phyloP scores from a whole-genome alignment of 2,113 vertebrate species.

The Hemichromis elongatus region DNA sequence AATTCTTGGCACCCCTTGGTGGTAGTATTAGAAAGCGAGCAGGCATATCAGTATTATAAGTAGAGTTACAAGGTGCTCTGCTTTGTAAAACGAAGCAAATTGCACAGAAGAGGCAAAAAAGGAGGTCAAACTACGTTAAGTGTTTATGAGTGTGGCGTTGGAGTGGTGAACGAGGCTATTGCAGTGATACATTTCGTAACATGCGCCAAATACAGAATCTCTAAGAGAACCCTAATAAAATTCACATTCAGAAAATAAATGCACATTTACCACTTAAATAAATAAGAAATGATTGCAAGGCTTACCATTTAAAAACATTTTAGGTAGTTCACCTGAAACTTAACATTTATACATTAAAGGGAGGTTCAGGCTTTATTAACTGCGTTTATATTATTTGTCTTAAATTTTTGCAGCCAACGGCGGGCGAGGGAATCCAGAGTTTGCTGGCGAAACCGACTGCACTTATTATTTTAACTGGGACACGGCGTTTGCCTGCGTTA shows the following conservation, averaged over 20 bases:
- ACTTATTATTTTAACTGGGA: slow-evolving; percentile 94
- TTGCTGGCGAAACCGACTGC: slow-evolving; percentile 86
- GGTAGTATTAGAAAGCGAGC: neutral
- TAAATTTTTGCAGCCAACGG: slow-evolving; percentile 42
- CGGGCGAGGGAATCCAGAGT: slow-evolving; percentile 81
- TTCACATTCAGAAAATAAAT: neutral
- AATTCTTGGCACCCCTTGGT: neutral
- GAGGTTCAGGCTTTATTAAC: no score
- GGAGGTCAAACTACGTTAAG: neutral
- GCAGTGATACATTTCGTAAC: neutral
- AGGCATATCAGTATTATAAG: neutral
- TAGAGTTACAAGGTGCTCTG: neutral
- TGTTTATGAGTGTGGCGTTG: neutral
- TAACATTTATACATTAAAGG: no score
- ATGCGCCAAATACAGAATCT: neutral
- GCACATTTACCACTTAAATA: neutral
- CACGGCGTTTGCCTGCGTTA: slow-evolving; percentile 84
- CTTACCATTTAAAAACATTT: no score
- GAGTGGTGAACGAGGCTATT: neutral
- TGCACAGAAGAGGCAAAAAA: neutral
- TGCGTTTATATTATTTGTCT: neutral
- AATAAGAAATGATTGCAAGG: neutral
- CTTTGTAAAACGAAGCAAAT: neutral
- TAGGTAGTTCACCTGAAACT: no score
- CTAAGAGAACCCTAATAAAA: neutral